phyloP scores from a whole-genome alignment of 2,888 invertebrate species.

The Strigamia transsilvanica region DNA sequence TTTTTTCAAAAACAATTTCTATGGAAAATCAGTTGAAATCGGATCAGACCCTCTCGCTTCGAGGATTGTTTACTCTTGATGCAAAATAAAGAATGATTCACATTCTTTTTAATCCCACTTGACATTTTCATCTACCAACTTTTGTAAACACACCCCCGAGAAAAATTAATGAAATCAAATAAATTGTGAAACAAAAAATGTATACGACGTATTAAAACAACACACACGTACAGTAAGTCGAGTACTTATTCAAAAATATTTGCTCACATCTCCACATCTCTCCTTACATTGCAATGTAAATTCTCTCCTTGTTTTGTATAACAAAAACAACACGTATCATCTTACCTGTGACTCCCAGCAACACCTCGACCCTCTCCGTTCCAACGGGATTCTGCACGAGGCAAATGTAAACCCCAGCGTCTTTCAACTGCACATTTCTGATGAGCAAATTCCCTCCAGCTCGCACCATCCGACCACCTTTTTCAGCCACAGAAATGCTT shows the following conservation, averaged over 20 bases:
- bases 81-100: not conserved
- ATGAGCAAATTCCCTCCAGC: slow-evolving; percentile 44
- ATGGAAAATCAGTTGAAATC: no score
- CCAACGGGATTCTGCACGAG: slow-evolving; percentile 50
- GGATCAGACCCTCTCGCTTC: not conserved
- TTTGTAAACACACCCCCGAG: not conserved
- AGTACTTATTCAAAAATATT: not conserved
- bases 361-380: slow-evolving; percentile 47
- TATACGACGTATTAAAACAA: not conserved
- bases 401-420: slow-evolving; percentile 44
- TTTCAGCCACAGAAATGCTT: not conserved
- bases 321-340: not conserved
- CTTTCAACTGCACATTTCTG: slow-evolving; percentile 9
- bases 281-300: slow-evolving; percentile 7
- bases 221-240: not conserved
- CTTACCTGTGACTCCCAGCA: slow-evolving; percentile 52
- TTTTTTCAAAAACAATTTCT: no score
- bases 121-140: not conserved
- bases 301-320: not conserved
- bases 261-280: not conserved
- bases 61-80: not conserved
- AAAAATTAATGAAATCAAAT: not conserved
- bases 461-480: slow-evolving; percentile 16
- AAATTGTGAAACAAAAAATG: not conserved
- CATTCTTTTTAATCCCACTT: not conserved